A percentile compares a stretch with the other conserved stretches of the same genome.
phyloP scores from a whole-genome alignment of 1,140 invertebrate genomes.

The Aphis gossypii region DNA sequence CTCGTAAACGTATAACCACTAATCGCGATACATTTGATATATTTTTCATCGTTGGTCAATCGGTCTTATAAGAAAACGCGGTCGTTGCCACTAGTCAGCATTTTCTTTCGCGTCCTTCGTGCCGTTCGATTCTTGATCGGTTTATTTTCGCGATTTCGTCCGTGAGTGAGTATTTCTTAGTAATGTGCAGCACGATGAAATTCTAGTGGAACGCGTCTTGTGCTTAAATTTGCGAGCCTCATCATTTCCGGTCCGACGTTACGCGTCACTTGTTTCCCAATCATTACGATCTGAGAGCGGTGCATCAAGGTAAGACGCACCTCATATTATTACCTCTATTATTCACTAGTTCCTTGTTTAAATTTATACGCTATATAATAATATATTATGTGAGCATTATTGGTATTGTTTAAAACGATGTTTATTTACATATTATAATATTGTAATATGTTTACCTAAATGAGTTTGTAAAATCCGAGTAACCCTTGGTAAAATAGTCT shows the following conservation, averaged over 20 bases:
- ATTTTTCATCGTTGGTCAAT: neutral
- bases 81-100: neutral
- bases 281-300: neutral
- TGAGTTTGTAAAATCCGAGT: neutral
- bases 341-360: neutral
- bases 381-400: neutral
- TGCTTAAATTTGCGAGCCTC: neutral
- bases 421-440: neutral
- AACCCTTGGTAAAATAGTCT: neutral
- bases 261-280: neutral
- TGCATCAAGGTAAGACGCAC: neutral
- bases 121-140: neutral
- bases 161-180: neutral
- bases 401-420: neutral
- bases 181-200: neutral
- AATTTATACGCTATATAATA: neutral
- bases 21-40: neutral
- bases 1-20: neutral
- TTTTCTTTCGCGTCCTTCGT: neutral
- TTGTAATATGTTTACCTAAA: neutral
- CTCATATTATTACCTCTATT: neutral
- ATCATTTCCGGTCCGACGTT: neutral
- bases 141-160: neutral
- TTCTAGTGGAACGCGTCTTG: neutral
- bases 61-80: neutral